Evolutionary conservation across 2,888 invertebrate genomes (phyloP).

Genomic region (Patella caerulea): DNA sequence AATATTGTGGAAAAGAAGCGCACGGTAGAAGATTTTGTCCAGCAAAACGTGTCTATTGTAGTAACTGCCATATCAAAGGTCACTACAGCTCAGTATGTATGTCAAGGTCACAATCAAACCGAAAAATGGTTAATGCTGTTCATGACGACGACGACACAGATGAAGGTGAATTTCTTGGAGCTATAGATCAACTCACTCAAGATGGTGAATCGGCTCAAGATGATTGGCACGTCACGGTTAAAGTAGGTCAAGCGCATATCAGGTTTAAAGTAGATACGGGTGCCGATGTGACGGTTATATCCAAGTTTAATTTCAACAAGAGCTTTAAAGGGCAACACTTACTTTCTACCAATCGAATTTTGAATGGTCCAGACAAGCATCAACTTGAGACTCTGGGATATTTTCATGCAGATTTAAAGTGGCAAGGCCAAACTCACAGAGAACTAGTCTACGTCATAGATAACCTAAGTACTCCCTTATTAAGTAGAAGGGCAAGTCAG

Average conservation of each 20-base stretch:
- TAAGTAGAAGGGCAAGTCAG: conserved; percentile 1
- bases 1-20: conserved; percentile 20
- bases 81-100: conserved; percentile 25
- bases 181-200: too few species aligned
- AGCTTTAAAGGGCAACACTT: background rate
- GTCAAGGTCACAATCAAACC: background rate
- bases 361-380: conserved; percentile 8
- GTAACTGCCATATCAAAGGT: conserved; percentile 20
- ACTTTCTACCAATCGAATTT: background rate
- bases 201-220: too few species aligned
- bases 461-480: background rate
- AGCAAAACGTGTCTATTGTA: conserved; percentile 19
- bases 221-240: background rate
- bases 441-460: conserved; percentile 7
- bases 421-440: background rate
- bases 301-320: background rate
- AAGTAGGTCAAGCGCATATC: background rate
- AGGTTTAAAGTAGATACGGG: background rate
- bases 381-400: conserved; percentile 10
- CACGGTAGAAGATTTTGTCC: conserved; percentile 22
- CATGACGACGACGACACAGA: background rate
- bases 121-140: background rate
- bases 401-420: background rate
- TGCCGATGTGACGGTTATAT: background rate
- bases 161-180: background rate